Base-by-base conservation (phyloP, 2,797 vertebrate species). In the Atherinosoma microstoma region DNA sequence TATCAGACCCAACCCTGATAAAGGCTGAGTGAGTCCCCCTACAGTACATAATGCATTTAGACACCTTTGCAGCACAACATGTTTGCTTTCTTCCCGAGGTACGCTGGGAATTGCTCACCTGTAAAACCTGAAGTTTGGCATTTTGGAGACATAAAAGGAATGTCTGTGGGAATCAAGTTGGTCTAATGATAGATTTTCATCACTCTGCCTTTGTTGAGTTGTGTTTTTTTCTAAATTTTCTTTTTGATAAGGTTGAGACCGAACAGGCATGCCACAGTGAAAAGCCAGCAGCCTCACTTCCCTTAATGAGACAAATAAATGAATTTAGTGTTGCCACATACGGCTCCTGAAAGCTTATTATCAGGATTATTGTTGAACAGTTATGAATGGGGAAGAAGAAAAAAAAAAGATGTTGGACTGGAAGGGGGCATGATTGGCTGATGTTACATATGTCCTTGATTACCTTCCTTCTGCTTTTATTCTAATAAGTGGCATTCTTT, bases 401-500 rank as follows among this genome's bases (percentile, higher is more conserved):
- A 90, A 94, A 92, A 93, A 95, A 93, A 93, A 93, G 92, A 95
- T 94, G 94, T 95, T 2, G 85, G 77, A 84, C 84, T 94, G 95
- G 95, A 82, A 82, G 86, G 85, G 94, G 93, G 91, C 96, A 95
- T 97, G 97, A 97, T 97, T 97, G 97, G 96, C 97, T 97, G 97
- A 96, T 97, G 96, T 96, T 97, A 98, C 97, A 98, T 97, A 96
- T 98, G 98, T 98, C 98, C 98, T 98, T 99, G 97, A 98, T 99
- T 99, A 99, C 97, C 96, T 97, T 97, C 95, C 96, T 95, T 96
- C 95, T 96, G 97, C 97, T 98, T 99, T 99, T 98, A 99, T 99
- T 98, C 96, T 98, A 98, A 97, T 98, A 99, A 99, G 97, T 99
- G 97, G 97, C 97, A 97, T 97, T 98, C 97, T 98, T 99, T 99